Conservation (phyloP, 2,888 invertebrate genomes). For the Mythimna lalbum region DNA sequence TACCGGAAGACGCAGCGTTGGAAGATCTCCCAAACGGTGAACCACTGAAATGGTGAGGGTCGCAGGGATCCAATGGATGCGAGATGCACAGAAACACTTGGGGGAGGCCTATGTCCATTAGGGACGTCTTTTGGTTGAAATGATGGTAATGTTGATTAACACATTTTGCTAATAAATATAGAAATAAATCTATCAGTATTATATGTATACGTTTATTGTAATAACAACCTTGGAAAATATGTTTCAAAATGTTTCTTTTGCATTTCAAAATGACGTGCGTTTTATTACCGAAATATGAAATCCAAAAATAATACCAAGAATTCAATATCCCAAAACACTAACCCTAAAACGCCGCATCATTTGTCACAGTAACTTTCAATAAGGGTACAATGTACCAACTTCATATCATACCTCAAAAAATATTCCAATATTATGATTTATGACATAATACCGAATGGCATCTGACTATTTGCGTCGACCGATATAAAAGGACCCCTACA, state of each 20-base stretch:
- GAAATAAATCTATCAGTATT: background rate
- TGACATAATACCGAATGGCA: conserved; percentile 80
- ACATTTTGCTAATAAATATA: no score
- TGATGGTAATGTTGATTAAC: no score
- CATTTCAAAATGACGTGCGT: background rate
- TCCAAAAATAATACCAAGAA: conserved; percentile 60
- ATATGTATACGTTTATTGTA: background rate
- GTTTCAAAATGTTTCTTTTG: background rate
- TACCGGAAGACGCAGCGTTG: no score
- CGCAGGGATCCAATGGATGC: no score
- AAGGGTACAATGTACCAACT: conserved; percentile 78
- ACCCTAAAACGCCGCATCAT: conserved; percentile 79
- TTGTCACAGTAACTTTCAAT: conserved; percentile 87
- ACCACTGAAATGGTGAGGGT: no score
- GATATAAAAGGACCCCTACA: conserved; percentile 51
- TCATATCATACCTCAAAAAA: conserved; percentile 78
- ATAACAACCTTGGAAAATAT: no score
- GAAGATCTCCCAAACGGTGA: no score
- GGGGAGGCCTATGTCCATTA: no score
- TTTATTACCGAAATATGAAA: conserved; percentile 20
- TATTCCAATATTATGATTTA: conserved; percentile 90
- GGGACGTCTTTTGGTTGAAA: no score
- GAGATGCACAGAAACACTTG: no score
- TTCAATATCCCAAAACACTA: conserved; percentile 70
- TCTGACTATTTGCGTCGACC: conserved; percentile 65